Percentiles rank a stretch among this genome's conserved stretches.
Evolutionary conservation across 2,797 vertebrate genomes (phyloP).

Genomic region (Amazona ochrocephala): DNA sequence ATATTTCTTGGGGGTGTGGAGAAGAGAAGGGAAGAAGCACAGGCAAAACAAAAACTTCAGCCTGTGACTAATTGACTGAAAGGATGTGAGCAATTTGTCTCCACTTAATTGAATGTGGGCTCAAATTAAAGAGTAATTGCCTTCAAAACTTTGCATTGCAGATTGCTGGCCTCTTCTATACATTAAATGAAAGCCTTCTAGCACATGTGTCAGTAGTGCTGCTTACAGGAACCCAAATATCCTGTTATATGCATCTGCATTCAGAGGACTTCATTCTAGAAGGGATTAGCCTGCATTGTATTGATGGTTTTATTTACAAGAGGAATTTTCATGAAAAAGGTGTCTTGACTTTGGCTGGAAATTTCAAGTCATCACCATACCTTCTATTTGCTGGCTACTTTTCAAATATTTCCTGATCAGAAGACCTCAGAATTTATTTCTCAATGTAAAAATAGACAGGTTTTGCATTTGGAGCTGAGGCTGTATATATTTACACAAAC

Average conservation of each 20-base stretch:
- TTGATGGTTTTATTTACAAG: background rate
- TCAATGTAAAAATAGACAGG: background rate
- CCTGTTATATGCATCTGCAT: background rate
- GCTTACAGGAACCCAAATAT: conserved; percentile 32
- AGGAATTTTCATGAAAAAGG: conserved; percentile 4
- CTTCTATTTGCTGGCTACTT: background rate
- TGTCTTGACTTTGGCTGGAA: conserved; percentile 11
- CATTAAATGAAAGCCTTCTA: background rate
- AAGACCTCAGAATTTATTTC: conserved; percentile 18
- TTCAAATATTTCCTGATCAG: background rate
- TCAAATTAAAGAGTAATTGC: conserved; percentile 51
- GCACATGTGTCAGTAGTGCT: background rate
- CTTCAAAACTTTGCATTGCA: conserved; percentile 44
- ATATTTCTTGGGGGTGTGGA: background rate
- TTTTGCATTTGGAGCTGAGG: background rate
- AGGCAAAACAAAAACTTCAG: conserved; percentile 31
- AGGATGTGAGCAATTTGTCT: background rate
- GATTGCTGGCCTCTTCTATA: conserved; percentile 13
- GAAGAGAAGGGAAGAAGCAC: background rate
- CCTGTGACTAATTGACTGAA: conserved; percentile 42
- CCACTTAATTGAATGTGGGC: conserved; percentile 23
- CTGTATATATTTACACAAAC: background rate
- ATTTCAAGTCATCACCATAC: conserved; percentile 17
- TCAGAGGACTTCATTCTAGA: background rate
- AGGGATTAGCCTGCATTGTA: background rate